Evolutionary conservation across 2,113 vertebrate species (phyloP).

Genomic region (Atractosteus spatula): DNA sequence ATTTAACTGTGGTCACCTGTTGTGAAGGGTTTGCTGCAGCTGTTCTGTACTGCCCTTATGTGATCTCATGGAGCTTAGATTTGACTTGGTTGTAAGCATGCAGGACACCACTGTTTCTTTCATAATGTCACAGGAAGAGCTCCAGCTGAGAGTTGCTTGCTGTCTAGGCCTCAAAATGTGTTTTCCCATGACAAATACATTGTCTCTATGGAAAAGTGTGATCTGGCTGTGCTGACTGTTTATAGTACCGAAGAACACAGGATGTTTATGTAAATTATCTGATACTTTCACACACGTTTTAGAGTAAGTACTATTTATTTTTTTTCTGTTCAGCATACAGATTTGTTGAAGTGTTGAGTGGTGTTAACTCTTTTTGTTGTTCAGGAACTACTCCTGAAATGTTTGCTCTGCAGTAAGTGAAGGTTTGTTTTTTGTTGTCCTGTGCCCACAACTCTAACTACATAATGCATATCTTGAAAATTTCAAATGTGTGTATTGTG

Average conservation of each 20-base stretch:
- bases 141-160: slow-evolving; percentile 20
- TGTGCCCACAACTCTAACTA: too few relatives aligned
- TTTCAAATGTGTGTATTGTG: too few relatives aligned
- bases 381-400: too few relatives aligned
- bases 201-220: slow-evolving; percentile 46
- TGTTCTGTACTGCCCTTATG: slow-evolving; percentile 30
- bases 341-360: too few relatives aligned
- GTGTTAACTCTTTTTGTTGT: too few relatives aligned
- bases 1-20: slow-evolving; percentile 26
- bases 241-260: slow-evolving; percentile 48
- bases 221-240: slow-evolving; percentile 48
- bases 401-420: too few relatives aligned
- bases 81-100: slow-evolving; percentile 31
- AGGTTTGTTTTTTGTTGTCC: too few relatives aligned
- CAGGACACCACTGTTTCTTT: slow-evolving; percentile 13
- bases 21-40: slow-evolving; percentile 13
- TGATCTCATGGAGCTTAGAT: slow-evolving; percentile 24
- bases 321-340: not conserved
- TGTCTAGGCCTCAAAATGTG: slow-evolving; percentile 37
- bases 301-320: slow-evolving; percentile 32
- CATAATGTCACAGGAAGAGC: slow-evolving; percentile 15
- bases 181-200: slow-evolving; percentile 44
- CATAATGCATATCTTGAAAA: too few relatives aligned
- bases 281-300: slow-evolving; percentile 29
- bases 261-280: slow-evolving; percentile 47